Conservation (phyloP, 2,797 vertebrate species). For the Alfaro cultratus region DNA sequence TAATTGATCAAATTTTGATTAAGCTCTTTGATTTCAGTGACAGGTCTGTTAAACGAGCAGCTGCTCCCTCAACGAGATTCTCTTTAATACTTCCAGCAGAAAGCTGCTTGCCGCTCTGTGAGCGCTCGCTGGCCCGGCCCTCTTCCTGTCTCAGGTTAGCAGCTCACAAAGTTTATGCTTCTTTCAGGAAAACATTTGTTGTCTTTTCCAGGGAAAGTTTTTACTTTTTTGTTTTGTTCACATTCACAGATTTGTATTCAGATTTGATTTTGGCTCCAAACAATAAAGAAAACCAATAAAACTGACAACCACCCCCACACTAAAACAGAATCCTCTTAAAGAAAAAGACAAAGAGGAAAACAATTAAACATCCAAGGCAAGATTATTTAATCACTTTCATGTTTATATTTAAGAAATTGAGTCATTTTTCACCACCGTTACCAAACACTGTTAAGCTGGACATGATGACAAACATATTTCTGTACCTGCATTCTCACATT, state of each 20-base stretch:
- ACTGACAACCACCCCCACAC: neutral
- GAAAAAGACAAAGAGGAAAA: neutral
- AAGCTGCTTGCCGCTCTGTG: slow-evolving; percentile 16
- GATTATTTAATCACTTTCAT: neutral
- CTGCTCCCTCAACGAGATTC: slow-evolving; percentile 37
- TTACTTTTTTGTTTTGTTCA: neutral
- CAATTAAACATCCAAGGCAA: neutral
- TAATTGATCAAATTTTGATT: slow-evolving; percentile 74
- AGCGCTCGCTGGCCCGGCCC: neutral
- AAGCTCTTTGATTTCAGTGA: slow-evolving; percentile 73
- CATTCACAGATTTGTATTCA: neutral
- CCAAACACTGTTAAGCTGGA: neutral
- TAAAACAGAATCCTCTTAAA: neutral
- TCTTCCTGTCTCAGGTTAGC: slow-evolving; percentile 4
- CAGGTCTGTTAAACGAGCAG: slow-evolving; percentile 67
- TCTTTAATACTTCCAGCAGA: slow-evolving; percentile 36
- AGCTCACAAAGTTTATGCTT: neutral
- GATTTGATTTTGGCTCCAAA: neutral
- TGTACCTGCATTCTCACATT: neutral
- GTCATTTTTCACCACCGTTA: neutral
- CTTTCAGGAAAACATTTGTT: neutral
- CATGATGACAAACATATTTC: neutral
- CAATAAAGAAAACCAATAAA: neutral
- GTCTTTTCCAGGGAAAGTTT: neutral
- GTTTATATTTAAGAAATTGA: neutral